Evolutionary conservation across 2,113 vertebrate species (phyloP), one percentile per base, ranked within the genome.

Genomic region (Taxidea taxus): DNA sequence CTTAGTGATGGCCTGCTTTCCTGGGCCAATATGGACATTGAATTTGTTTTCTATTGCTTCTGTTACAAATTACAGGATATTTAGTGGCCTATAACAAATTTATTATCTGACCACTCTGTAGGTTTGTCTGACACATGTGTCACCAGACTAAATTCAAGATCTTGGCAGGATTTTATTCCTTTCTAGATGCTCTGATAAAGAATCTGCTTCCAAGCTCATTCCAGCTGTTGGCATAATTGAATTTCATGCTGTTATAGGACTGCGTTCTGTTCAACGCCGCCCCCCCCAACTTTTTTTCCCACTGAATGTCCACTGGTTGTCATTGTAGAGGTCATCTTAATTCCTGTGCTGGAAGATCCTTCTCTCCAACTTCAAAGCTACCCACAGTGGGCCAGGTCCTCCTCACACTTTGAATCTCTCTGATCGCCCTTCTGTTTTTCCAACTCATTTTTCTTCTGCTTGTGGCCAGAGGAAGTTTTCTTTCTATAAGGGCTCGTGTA

Each of bases 221-320:
- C 14, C 9, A 42, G 56, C 12, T 66, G 13, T 87, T 80, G 20
- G 13, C 6, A 37, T n/a, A 88, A 56, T 12, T 42, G 39, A 64
- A 1, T 49, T 47, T 29, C 12, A 3, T 34, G 7, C 8, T 86
- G 0, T 20, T 13, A 0, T 13, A 70, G n/a, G n/a, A 75, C 10
- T 37, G 7, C 7, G 2, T 49, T 10, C 21, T 13, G 10, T 13
- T 21, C 20, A 11, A 10, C 2, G 11, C 34, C 34, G 7, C 7
- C 0, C 5, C 34, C 64, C 29, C 29, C 58, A 10, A 0, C 0
- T 4, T 60, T 60, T 51, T 51, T 15, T 51, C 18, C 20, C 54
- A 13, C 25, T 60, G 42, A 4, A 60, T 16, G 1, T 9, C 39
- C 25, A 4, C 31, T 70, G 37, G 6, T 21, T 21, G 21, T 51